phyloP scores from a whole-genome alignment of 2,797 vertebrate genomes.

The Steatocranus sp. region DNA sequence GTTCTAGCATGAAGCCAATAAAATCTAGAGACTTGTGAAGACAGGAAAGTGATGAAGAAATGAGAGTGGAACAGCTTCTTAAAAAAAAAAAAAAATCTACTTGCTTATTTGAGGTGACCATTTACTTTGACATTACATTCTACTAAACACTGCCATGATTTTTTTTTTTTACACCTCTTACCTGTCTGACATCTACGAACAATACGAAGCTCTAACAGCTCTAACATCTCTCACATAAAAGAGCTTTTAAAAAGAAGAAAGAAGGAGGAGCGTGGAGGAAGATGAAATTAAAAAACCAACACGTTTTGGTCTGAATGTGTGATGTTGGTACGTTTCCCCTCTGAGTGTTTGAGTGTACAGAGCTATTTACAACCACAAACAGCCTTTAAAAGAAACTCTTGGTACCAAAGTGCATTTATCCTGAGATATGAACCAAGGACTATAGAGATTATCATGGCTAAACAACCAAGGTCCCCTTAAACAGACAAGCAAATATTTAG shows the following conservation, averaged over 20 bases:
- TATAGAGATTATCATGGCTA: constrained; percentile 43
- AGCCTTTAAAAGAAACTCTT: constrained; percentile 44
- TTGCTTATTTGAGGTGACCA: background rate
- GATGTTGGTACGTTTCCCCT: constrained; percentile 25
- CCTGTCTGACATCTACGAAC: background rate
- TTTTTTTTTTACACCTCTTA: background rate
- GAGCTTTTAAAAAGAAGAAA: constrained; percentile 14
- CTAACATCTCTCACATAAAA: background rate
- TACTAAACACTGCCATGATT: background rate
- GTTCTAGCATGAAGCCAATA: background rate
- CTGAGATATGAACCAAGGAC: constrained; percentile 64
- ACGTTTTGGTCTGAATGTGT: constrained; percentile 30
- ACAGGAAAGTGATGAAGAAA: constrained; percentile 11
- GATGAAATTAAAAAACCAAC: constrained; percentile 25
- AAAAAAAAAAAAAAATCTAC: background rate
- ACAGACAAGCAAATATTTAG: constrained; percentile 38
- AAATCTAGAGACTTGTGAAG: background rate
- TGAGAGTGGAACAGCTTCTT: background rate
- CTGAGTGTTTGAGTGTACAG: constrained; percentile 13
- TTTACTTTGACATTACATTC: constrained; percentile 17
- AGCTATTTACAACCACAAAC: constrained; percentile 25
- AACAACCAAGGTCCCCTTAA: constrained; percentile 31
- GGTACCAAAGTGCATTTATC: constrained; percentile 65
- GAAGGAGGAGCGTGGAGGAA: background rate
- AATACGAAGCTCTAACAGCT: background rate